Percentiles rank a stretch among this genome's conserved stretches.
Conservation (phyloP, 2,797 vertebrate species). For the Enteromius paludinosus region DNA sequence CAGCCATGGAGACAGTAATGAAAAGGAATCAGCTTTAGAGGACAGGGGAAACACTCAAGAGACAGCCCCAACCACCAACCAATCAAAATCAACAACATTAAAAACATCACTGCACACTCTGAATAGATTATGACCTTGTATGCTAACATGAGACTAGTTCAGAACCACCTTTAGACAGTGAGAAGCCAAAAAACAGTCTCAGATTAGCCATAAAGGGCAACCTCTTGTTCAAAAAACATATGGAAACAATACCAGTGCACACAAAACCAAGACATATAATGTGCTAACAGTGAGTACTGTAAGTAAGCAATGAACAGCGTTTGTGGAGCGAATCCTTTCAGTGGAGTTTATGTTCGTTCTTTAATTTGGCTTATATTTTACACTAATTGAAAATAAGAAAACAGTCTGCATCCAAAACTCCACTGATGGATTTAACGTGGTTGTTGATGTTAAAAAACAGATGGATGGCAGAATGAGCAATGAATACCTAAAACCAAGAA, state of each 20-base stretch:
- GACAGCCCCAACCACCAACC: constrained; percentile 72
- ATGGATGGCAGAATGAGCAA: constrained; percentile 30
- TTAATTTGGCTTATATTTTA: background rate
- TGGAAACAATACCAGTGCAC: constrained; percentile 22
- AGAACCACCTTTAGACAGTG: too few relatives aligned
- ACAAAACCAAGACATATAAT: constrained; percentile 28
- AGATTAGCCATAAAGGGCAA: constrained; percentile 41
- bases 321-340: constrained; percentile 55
- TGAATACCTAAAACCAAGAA: constrained; percentile 5
- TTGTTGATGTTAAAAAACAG: constrained; percentile 40
- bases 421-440: constrained; percentile 55
- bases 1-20: constrained; percentile 79
- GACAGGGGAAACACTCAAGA: constrained; percentile 76
- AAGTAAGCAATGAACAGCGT: constrained; percentile 45
- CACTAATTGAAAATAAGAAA: background rate
- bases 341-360: constrained; percentile 38
- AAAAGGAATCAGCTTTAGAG: constrained; percentile 75
- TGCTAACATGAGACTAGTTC: constrained; percentile 11
- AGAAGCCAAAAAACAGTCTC: background rate
- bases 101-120: constrained; percentile 48
- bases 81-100: constrained; percentile 61
- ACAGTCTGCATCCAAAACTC: constrained; percentile 21
- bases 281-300: constrained; percentile 44
- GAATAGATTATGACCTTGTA: constrained; percentile 28
- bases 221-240: constrained; percentile 29